Evolutionary conservation across 2,797 vertebrate species (phyloP).

Genomic region (Lycodopsis pacificus): DNA sequence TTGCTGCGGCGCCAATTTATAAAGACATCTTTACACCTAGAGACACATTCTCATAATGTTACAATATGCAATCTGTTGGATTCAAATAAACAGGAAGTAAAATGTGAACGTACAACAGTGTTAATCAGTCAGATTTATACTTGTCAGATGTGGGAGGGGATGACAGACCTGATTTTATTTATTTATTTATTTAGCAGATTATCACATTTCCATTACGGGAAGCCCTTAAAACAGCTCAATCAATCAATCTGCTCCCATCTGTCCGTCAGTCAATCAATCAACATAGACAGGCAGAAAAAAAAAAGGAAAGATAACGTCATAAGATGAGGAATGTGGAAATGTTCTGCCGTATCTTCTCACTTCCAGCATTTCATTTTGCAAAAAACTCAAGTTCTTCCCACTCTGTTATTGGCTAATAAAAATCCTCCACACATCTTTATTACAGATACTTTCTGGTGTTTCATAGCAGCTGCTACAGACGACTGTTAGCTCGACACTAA

Average conservation of each 20-base stretch:
- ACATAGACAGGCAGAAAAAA: conserved; percentile 15
- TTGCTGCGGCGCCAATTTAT: conserved; percentile 73
- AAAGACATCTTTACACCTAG: conserved; percentile 83
- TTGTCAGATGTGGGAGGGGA: conserved; percentile 73
- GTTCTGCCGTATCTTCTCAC: neutral
- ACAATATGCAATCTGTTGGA: conserved; percentile 83
- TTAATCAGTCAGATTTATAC: conserved; percentile 82
- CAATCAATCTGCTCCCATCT: conserved; percentile 48
- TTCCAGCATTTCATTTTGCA: neutral
- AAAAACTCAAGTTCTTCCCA: neutral
- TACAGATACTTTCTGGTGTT: neutral
- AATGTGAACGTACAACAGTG: conserved; percentile 75
- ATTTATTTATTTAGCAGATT: conserved; percentile 63
- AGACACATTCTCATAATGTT: conserved; percentile 76
- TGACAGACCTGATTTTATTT: conserved; percentile 68
- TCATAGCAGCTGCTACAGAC: neutral
- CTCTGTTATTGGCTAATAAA: neutral
- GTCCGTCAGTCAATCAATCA: conserved; percentile 54
- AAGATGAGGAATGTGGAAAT: conserved; percentile 2
- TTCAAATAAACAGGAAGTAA: conserved; percentile 79
- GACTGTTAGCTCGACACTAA: neutral
- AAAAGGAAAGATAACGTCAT: neutral
- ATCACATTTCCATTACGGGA: conserved; percentile 72
- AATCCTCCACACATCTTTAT: neutral
- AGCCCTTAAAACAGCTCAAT: conserved; percentile 69